phyloP scores from a whole-genome alignment of 2,113 vertebrate genomes.

The Sinocyclocheilus rhinocerous region DNA sequence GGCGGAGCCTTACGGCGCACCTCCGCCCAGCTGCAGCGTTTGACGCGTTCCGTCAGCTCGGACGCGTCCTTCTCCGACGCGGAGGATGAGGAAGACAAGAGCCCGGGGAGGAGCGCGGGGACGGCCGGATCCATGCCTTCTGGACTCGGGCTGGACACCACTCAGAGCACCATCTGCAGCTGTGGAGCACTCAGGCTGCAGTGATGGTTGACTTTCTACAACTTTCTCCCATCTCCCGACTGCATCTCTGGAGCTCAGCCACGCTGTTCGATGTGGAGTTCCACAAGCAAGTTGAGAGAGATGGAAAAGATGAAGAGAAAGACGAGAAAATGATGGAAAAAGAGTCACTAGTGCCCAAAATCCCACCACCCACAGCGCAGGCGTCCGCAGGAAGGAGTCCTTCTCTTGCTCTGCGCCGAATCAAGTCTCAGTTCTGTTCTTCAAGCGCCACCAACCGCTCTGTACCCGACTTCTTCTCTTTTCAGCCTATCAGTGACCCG shows the following conservation, averaged over 20 bases:
- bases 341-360: slow-evolving; percentile 45
- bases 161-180: slow-evolving; percentile 72
- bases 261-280: slow-evolving; percentile 62
- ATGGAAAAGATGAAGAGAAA: background rate
- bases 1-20: slow-evolving; percentile 68
- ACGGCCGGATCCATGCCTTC: slow-evolving; percentile 68
- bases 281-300: slow-evolving; percentile 45
- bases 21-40: slow-evolving; percentile 71
- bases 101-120: slow-evolving; percentile 59
- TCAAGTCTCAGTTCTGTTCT: slow-evolving; percentile 51
- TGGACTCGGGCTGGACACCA: slow-evolving; percentile 63
- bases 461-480: slow-evolving; percentile 70
- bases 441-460: slow-evolving; percentile 45
- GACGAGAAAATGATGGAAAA: background rate
- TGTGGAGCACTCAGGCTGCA: slow-evolving; percentile 69
- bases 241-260: too few species aligned
- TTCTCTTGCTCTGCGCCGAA: slow-evolving; percentile 49
- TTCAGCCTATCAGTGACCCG: slow-evolving; percentile 68
- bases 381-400: slow-evolving; percentile 28
- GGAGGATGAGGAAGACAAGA: slow-evolving; percentile 53
- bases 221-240: too few species aligned
- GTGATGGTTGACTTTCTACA: too few species aligned
- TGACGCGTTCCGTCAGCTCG: slow-evolving; percentile 75
- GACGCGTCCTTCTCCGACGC: slow-evolving; percentile 69
- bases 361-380: slow-evolving; percentile 57